Conservation (phyloP, 64 coral and sea anemone species). For the Pachyseris speciosa region DNA sequence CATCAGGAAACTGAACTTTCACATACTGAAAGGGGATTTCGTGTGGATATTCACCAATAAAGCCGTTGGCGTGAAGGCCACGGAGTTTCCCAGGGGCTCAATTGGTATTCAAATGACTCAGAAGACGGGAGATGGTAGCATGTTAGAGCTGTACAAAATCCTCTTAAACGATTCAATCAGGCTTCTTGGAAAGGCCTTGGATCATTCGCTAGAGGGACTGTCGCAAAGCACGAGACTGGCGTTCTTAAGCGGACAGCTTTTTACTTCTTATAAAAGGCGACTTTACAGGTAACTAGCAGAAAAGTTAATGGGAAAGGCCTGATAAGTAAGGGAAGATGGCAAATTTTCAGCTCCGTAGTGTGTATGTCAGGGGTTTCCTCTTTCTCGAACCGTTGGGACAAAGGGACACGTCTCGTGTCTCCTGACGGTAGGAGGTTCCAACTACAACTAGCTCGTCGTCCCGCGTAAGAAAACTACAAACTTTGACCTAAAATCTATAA, state of each 20-base stretch:
- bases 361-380: too few species aligned
- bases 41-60: slow-evolving; percentile 82
- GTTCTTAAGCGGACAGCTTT: neutral
- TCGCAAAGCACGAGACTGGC: neutral
- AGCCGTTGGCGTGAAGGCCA: slow-evolving; percentile 40
- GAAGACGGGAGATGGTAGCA: neutral
- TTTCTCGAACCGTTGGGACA: too few species aligned
- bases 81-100: slow-evolving; percentile 56
- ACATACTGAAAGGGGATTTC: slow-evolving; percentile 32
- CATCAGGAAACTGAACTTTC: slow-evolving; percentile 48
- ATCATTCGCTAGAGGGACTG: neutral
- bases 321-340: too few species aligned
- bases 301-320: neutral
- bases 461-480: too few species aligned
- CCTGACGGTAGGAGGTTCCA: too few species aligned
- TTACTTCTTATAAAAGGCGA: neutral
- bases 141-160: neutral
- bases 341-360: too few species aligned
- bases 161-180: slow-evolving; percentile 48
- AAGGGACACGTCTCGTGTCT: too few species aligned
- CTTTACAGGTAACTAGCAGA: slow-evolving; percentile 5
- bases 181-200: slow-evolving; percentile 12
- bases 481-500: too few species aligned
- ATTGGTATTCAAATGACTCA: slow-evolving; percentile 65
- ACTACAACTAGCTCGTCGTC: too few species aligned